Percentiles rank a stretch among this genome's conserved stretches.
These are phyloP conservation scores for Anguilla obscura DNA, from an alignment of 2,797 vertebrate genomes.

Conservation along the genomic window DNA sequence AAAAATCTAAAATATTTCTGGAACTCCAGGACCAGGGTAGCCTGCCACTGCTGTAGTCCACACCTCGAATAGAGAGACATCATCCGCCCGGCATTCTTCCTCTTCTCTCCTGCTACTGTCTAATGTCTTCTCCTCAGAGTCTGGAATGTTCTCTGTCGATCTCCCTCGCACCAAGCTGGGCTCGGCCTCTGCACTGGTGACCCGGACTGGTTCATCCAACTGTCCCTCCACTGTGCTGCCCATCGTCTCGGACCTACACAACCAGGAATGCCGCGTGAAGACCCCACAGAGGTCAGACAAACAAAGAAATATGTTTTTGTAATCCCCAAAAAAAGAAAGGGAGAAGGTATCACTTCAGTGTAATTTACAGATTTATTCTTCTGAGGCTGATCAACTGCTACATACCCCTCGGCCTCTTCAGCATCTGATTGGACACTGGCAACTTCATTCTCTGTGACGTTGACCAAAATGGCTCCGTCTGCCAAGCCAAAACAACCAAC, in stretches of 20 bases:
- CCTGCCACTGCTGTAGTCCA: not conserved
- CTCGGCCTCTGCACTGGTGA: conserved; percentile 67
- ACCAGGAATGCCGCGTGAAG: too few relatives aligned
- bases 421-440: conserved; percentile 41
- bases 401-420: conserved; percentile 20
- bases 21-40: not conserved
- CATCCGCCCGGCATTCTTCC: conserved; percentile 36
- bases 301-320: not conserved
- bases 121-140: conserved; percentile 36
- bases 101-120: conserved; percentile 33
- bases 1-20: not conserved
- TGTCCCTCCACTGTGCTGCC: conserved; percentile 26
- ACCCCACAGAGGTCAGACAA: not conserved
- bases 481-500: conserved; percentile 15
- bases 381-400: not conserved
- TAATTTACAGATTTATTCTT: not conserved
- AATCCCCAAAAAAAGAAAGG: not conserved
- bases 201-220: conserved; percentile 60
- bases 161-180: conserved; percentile 64
- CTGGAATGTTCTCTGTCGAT: conserved; percentile 56
- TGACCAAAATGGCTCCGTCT: conserved; percentile 59
- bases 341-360: too few relatives aligned
- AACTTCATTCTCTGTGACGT: conserved; percentile 52
- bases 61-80: conserved; percentile 10
- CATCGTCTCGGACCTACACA: conserved; percentile 54